These are phyloP conservation scores for Arvicanthis niloticus DNA, from an alignment of 2,113 vertebrate genomes.

Conservation along the genomic window DNA sequence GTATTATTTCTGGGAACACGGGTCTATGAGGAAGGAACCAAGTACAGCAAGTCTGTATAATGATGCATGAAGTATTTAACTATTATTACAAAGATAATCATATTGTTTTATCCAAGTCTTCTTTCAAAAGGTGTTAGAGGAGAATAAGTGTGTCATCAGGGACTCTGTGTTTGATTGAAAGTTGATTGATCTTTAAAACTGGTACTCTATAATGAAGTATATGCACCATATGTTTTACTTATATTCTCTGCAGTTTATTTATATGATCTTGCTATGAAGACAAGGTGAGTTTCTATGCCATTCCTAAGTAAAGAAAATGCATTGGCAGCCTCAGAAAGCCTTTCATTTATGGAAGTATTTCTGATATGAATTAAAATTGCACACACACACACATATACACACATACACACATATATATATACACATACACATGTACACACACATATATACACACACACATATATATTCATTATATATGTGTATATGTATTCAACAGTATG, in stretches of 20 bases:
- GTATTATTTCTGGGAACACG: no score
- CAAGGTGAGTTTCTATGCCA: background rate
- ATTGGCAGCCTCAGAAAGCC: background rate
- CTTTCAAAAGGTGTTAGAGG: background rate
- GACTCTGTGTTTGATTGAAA: background rate
- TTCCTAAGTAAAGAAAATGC: background rate
- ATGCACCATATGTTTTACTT: accelerated
- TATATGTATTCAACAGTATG: background rate
- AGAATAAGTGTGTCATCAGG: background rate
- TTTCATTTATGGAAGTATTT: background rate
- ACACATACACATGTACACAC: no score
- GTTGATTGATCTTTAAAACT: background rate
- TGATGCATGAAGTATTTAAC: background rate
- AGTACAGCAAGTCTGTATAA: background rate
- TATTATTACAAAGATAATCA: background rate
- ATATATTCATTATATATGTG: no score
- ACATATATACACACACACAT: accelerated
- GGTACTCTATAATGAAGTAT: accelerated
- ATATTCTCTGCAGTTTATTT: background rate
- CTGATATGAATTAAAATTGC: background rate
- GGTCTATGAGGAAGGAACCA: no score
- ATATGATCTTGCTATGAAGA: background rate
- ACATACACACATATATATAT: no score
- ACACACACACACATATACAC: no score
- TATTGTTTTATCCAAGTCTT: background rate